A percentile compares a stretch with the other conserved stretches of the same genome.
These are phyloP conservation scores for Lithodes maja DNA, from an alignment of 2,888 invertebrate species.

Conservation along the genomic window DNA sequence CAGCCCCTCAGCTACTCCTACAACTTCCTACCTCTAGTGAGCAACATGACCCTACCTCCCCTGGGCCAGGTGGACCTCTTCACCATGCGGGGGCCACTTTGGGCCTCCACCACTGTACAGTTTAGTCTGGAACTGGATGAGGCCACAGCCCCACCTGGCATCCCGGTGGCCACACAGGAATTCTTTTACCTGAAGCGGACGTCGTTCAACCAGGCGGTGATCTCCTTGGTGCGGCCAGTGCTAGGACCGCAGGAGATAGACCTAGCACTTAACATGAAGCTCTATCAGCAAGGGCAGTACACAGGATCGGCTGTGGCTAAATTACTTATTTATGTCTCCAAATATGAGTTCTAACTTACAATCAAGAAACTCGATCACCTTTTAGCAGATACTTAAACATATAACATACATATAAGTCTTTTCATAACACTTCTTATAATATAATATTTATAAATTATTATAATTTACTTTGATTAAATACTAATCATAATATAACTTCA, in stretches of 20 bases:
- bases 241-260: constrained; percentile 94
- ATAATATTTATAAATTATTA: too few species aligned
- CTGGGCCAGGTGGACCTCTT: constrained; percentile 85
- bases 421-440: too few species aligned
- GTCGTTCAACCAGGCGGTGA: constrained; percentile 81
- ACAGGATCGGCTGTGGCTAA: constrained; percentile 90
- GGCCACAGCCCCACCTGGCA: constrained; percentile 79
- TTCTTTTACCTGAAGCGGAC: constrained; percentile 72
- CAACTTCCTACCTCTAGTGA: constrained; percentile 94
- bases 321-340: constrained; percentile 89
- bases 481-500: too few species aligned
- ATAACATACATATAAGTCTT: too few species aligned
- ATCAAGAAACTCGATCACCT: too few species aligned
- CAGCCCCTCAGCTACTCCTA: constrained; percentile 91
- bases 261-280: constrained; percentile 89
- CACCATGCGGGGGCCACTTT: constrained; percentile 88
- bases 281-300: constrained; percentile 83
- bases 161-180: constrained; percentile 72
- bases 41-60: constrained; percentile 84
- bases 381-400: too few species aligned
- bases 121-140: constrained; percentile 83
- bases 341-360: constrained; percentile 82
- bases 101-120: constrained; percentile 82
- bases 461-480: too few species aligned
- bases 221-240: constrained; percentile 84